Evolutionary conservation across 2,888 invertebrate species (phyloP).

Genomic region (Rhagonycha lutea): DNA sequence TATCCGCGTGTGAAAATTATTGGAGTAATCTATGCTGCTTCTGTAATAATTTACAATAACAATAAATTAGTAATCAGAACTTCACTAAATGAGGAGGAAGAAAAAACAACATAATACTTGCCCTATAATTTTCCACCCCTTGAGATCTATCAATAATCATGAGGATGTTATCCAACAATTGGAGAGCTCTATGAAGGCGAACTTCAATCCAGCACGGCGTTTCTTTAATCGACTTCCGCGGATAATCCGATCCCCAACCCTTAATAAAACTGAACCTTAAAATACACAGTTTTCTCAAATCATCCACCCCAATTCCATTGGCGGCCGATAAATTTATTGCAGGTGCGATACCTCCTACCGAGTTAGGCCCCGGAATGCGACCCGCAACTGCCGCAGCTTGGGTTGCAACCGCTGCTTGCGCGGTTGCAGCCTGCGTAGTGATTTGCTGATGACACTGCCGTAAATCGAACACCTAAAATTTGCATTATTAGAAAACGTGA

Average conservation of each 20-base stretch:
- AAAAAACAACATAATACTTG: not conserved
- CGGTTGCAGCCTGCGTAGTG: constrained; percentile 94
- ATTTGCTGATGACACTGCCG: constrained; percentile 97
- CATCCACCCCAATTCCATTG: constrained; percentile 97
- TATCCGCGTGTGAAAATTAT: not conserved
- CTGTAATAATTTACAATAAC: not conserved
- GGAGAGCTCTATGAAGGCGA: constrained; percentile 92
- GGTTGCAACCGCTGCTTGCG: constrained; percentile 92
- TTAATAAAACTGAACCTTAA: constrained; percentile 97
- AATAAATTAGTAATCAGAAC: not conserved
- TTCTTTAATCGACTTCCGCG: constrained; percentile 95
- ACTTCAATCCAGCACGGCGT: constrained; percentile 98
- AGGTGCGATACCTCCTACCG: constrained; percentile 70
- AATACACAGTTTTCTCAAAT: constrained; percentile 93
- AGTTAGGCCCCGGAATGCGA: constrained; percentile 80
- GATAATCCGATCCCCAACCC: constrained; percentile 99
- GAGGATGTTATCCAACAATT: constrained; percentile 94
- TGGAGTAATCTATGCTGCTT: not conserved
- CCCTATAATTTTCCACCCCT: constrained; percentile 57
- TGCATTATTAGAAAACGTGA: not conserved
- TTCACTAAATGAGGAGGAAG: too few relatives aligned
- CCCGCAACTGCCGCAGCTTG: constrained; percentile 98
- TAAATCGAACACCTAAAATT: constrained; percentile 87
- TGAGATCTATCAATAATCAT: constrained; percentile 94
- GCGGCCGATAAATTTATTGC: constrained; percentile 85